These are phyloP conservation scores for Centroberyx gerrardi DNA, from an alignment of 2,797 vertebrate genomes.

Conservation along the genomic window DNA sequence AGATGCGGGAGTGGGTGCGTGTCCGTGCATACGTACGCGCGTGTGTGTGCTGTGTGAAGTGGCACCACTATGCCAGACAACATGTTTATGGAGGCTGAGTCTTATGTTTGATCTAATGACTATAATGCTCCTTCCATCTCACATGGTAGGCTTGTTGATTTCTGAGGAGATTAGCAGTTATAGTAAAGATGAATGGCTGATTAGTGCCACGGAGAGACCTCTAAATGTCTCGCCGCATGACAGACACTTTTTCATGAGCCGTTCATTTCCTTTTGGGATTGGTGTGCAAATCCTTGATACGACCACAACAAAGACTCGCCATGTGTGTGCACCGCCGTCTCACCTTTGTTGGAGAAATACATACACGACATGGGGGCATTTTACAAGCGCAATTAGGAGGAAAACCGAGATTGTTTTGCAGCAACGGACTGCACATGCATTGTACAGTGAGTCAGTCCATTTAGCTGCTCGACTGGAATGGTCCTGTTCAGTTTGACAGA, in stretches of 20 bases:
- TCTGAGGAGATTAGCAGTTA: constrained; percentile 74
- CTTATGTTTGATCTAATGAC: constrained; percentile 73
- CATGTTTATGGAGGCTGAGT: constrained; percentile 75
- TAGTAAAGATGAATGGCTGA: constrained; percentile 75
- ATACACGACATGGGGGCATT: constrained; percentile 77
- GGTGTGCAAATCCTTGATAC: constrained; percentile 72
- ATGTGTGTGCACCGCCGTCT: constrained; percentile 57
- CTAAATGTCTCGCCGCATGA: constrained; percentile 70
- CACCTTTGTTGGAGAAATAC: constrained; percentile 77
- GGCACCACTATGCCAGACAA: constrained; percentile 74
- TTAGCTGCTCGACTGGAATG: constrained; percentile 69
- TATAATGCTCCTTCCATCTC: constrained; percentile 57
- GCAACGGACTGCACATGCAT: constrained; percentile 50
- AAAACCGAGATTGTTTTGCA: constrained; percentile 71
- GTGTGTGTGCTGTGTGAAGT: constrained; percentile 63
- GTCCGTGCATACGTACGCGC: constrained; percentile 58
- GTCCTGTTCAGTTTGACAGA: constrained; percentile 79
- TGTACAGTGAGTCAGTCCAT: constrained; percentile 69
- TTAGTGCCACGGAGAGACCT: constrained; percentile 63
- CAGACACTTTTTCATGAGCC: constrained; percentile 76
- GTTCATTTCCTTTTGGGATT: constrained; percentile 75
- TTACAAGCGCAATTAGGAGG: constrained; percentile 78
- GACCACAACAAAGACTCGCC: constrained; percentile 81
- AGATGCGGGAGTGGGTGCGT: constrained; percentile 46
- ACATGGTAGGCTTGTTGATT: constrained; percentile 56